Percentiles rank a stretch among this genome's conserved stretches.
Conservation (phyloP, 2,797 vertebrate genomes). For the Neosilurus hyrtlii region DNA sequence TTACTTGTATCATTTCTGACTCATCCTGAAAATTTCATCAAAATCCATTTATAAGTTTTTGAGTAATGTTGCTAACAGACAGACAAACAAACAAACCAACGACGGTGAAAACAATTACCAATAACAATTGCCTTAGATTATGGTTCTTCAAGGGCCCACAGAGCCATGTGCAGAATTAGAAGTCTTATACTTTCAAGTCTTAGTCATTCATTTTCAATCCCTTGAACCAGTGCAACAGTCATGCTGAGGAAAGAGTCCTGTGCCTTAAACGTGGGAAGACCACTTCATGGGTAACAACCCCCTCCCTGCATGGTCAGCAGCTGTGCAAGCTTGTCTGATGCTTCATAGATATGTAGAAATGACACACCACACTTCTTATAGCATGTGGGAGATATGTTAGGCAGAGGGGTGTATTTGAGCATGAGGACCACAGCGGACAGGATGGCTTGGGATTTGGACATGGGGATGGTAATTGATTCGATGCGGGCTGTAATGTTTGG, state of each 20-base stretch:
- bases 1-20: too few relatives aligned
- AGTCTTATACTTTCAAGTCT: background rate
- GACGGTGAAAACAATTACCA: too few relatives aligned
- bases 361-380: background rate
- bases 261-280: background rate
- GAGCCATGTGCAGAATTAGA: background rate
- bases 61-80: too few relatives aligned
- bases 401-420: slow-evolving; percentile 36
- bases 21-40: too few relatives aligned
- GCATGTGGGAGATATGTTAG: background rate
- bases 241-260: background rate
- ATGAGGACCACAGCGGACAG: background rate
- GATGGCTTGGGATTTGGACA: slow-evolving; percentile 27
- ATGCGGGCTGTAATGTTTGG: slow-evolving; percentile 69
- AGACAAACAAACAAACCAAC: too few relatives aligned
- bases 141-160: background rate
- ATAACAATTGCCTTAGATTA: background rate
- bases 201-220: background rate
- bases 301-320: background rate
- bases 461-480: slow-evolving; percentile 66
- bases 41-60: too few relatives aligned
- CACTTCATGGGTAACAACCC: background rate
- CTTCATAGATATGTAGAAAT: background rate
- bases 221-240: background rate
- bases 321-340: background rate